phyloP scores from a whole-genome alignment of 1,140 invertebrate species.

The Eumaeus atala region DNA sequence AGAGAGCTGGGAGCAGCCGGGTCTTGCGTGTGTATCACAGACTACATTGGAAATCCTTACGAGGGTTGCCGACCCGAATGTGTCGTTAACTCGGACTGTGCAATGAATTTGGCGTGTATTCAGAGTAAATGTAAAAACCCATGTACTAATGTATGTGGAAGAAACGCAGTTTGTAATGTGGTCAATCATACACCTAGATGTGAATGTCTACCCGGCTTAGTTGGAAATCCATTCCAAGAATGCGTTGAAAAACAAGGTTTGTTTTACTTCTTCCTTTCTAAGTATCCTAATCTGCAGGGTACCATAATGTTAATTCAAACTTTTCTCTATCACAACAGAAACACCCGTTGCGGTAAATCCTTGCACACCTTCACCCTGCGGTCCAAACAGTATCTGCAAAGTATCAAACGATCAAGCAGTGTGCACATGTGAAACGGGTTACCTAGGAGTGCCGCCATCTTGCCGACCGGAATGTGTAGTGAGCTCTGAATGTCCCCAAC shows the following conservation, averaged over 20 bases:
- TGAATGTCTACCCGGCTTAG: conserved; percentile 75
- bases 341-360: conserved; percentile 70
- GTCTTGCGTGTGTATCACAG: conserved; percentile 77
- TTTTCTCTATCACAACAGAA: conserved; percentile 26
- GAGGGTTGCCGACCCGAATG: conserved; percentile 82
- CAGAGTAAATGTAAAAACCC: conserved; percentile 79
- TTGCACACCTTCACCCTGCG: conserved; percentile 86
- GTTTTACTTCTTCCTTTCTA: conserved; percentile 3
- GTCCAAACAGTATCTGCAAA: conserved; percentile 82
- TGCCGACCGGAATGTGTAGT: conserved; percentile 75
- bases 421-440: conserved; percentile 78
- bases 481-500: conserved; percentile 69
- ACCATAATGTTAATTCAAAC: conserved; percentile 1
- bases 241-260: conserved; percentile 45
- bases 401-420: conserved; percentile 80
- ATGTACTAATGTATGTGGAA: conserved; percentile 80
- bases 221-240: conserved; percentile 76
- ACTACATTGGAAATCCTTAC: conserved; percentile 79
- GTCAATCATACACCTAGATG: conserved; percentile 75
- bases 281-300: conserved; percentile 2
- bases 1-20: conserved; percentile 76
- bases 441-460: conserved; percentile 62
- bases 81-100: conserved; percentile 76
- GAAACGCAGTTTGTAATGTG: conserved; percentile 77
- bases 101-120: conserved; percentile 76